Evolutionary conservation across 2,113 vertebrate genomes (phyloP), one percentile per base, ranked within the genome.

Genomic region (Daubentonia madagascariensis): DNA sequence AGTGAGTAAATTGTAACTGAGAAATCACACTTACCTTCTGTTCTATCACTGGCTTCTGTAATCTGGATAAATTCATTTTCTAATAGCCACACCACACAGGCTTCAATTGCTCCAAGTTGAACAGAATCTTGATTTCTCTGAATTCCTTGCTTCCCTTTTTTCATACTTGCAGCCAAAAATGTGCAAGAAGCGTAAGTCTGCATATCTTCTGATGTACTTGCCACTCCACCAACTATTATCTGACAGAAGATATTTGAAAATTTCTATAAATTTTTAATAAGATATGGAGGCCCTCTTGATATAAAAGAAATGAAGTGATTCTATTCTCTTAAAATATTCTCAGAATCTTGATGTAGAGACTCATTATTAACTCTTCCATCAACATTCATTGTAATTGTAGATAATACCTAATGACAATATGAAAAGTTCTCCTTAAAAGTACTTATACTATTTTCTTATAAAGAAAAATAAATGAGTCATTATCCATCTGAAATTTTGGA

Each of bases 21-120:
- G 79, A 68, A 96, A 43, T 1, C 28, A 97, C 5, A 22, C 23
- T 98, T 98, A 99, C 99, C 98, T 99, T 98, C 98, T 23, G 72
- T 23, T 92, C 97, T 97, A 97, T 63, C 98, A 70, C 98, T 59
- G 28, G 98, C 98, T n/a, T 99, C 99, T 92, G 99, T 98, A 78
- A 99, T 98, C 81, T 98, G 99, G 96, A 99, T 99, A 91, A 99
- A 99, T 98, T 99, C 99, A 79, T 99, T 99, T 97, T 99, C 99
- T 98, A 99, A 99, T 57, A 99, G 97, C 99, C 99, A 99, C 2
- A 99, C 98, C 92, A 99, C 99, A 96, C 99, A 99, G 96, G 99
- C 98, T 92, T 99, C 99, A 0, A 99, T 99, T 48, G 99, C 98
- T 91, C 99, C 99, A 67, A 92, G 98, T 86, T 98, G 99, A 12